Evolutionary conservation across 2,888 invertebrate species (phyloP), one percentile per base, ranked within the genome.

Genomic region (Pristionchus mayeri): DNA sequence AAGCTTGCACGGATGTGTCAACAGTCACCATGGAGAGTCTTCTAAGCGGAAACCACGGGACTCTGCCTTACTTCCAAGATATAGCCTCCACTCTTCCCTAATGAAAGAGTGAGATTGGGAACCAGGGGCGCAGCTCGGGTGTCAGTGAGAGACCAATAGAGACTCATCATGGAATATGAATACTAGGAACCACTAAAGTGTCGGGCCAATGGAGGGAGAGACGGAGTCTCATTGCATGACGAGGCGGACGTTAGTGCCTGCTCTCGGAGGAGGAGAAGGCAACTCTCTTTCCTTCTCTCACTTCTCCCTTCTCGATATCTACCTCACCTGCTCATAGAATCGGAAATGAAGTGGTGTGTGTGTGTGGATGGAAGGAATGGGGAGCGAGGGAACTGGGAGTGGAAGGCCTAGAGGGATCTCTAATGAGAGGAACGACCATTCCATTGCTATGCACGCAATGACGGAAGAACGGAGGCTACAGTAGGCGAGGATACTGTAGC

Each of bases 401-500:
- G 27, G 48, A 48, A 30, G 34, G 16, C 24, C 16, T 9, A 78
- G 75, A 40, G 50, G 76, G 30, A 48, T 52, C 27, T 50, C 50
- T 76, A 50, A 48, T 76, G 50, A 50, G 50, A 30, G 30, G 50
- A 52, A 76, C 76, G 76, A 63, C 63, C 27, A 18, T 63, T 34
- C 6, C 34, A 63, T 63, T 34, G 24, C 60, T 60, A 60, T 60
- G 27, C 60, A 6, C 63, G 34, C 63, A 34, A 63, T 63, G 18
- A 44, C 44, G 44, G 44, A 44, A 44, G 13, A n/a, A n/a, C 6
- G 44, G 44, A 9, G 44, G 44, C 44, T 44, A 44, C 44, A 13
- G 40, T 40, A 21, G 37, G 81, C 75, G 78, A 85, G 84, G 75
- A 80, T 50, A 82, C 48, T 7, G 82, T 63, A 82, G 78, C 54